Evolutionary conservation across 1,140 invertebrate genomes (phyloP), one percentile per base, ranked within the genome.

Genomic region (Lepidostoma basale): DNA sequence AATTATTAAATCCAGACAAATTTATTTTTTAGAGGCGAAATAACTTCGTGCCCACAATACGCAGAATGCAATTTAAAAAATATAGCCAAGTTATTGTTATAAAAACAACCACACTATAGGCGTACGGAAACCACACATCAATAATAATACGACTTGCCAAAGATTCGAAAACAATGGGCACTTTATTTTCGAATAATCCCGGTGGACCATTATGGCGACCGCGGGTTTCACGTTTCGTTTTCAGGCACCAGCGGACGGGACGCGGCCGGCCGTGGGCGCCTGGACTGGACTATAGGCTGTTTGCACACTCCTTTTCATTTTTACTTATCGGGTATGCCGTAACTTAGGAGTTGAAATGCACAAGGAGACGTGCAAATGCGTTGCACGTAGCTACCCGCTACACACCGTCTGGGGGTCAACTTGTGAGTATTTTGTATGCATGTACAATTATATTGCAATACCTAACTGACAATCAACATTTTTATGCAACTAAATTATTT

Each of bases 291-390:
- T n/a, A n/a, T n/a, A n/a, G n/a, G n/a, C n/a, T n/a, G 26, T 42
- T 52, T 23, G 30, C 3, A 42, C 56, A 52, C 36, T 49, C 23
- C 23, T 60, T 63, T 52, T 63, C 30, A 56, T 25, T 45, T 45
- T 30, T 36, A 59, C 67, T 58, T 62, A 56, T 44, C 60, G 52
- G 60, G 40, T 9, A 30, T 12, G 49, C n/a, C 42, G 49, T 64
- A 64, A 69, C 60, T 45, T 59, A 69, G 60, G 62, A 63, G 67
- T 63, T 59, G 60, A 69, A 69, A 58, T 1, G 59, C 42, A n/a
- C 20, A 20, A 47, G 52, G 33, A 47, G 67, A 64, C 60, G 59
- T 63, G 54, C 47, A 49, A 69, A 69, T 69, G 62, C 67, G 36
- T 16, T 12, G 47, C 67, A 69, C 67, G 67, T 69, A 69, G 52